Conservation (phyloP, 2,797 vertebrate species). For the Epinephelus malabaricus region DNA sequence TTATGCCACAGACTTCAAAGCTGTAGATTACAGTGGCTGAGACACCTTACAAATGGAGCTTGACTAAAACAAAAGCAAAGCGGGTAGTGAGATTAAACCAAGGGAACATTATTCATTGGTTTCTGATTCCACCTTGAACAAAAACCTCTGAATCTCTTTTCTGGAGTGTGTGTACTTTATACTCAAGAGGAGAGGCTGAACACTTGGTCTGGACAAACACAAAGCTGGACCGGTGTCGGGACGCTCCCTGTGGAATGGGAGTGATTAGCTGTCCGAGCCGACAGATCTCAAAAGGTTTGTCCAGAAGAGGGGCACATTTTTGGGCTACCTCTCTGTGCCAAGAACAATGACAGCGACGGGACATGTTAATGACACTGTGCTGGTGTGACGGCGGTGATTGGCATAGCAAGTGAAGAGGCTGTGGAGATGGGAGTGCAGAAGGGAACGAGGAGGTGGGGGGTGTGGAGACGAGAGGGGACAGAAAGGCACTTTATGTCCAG, state of each 20-base stretch:
- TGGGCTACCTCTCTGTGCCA: constrained; percentile 58
- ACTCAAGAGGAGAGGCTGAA: constrained; percentile 38
- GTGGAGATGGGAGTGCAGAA: constrained; percentile 52
- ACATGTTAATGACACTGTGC: constrained; percentile 58
- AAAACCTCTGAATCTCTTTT: constrained; percentile 43
- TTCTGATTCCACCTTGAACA: constrained; percentile 53
- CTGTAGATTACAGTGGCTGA: constrained; percentile 9
- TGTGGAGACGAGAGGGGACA: constrained; percentile 45
- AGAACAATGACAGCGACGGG: constrained; percentile 70
- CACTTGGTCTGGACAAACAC: constrained; percentile 54
- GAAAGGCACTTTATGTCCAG: constrained; percentile 76
- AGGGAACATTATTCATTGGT: constrained; percentile 44
- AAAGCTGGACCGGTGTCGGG: constrained; percentile 57
- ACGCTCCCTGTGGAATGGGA: constrained; percentile 52
- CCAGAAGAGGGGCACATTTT: constrained; percentile 56
- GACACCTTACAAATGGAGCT: constrained; percentile 12
- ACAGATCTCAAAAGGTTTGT: constrained; percentile 71
- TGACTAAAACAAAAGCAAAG: constrained; percentile 36
- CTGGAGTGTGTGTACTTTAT: constrained; percentile 36
- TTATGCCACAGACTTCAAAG: background rate
- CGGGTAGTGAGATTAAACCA: constrained; percentile 27
- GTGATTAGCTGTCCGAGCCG: constrained; percentile 61
- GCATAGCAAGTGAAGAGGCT: constrained; percentile 63
- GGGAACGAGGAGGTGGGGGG: constrained; percentile 38
- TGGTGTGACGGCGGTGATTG: constrained; percentile 36